These are phyloP conservation scores for Eupithecia tripunctaria DNA, from an alignment of 2,888 invertebrate genomes.

Conservation along the genomic window DNA sequence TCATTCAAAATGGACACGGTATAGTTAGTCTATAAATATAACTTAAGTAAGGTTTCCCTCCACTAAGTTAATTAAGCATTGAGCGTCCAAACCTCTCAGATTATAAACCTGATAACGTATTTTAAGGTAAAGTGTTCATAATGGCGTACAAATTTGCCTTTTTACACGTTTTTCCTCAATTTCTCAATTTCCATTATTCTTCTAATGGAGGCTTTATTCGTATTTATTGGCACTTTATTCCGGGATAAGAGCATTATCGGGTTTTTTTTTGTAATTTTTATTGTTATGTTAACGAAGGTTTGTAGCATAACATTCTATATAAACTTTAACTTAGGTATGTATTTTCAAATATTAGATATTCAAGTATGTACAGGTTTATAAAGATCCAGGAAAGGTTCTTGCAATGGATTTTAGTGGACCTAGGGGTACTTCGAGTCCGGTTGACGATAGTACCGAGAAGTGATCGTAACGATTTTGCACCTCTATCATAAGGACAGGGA, in stretches of 20 bases:
- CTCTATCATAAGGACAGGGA: too few species aligned
- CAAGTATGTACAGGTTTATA: too few species aligned
- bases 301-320: background rate
- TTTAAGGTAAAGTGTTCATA: constrained; percentile 40
- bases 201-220: constrained; percentile 45
- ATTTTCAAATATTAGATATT: background rate
- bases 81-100: constrained; percentile 2
- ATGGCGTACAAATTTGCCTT: constrained; percentile 27
- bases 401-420: too few species aligned
- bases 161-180: constrained; percentile 45
- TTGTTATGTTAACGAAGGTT: constrained; percentile 12
- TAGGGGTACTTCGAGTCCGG: too few species aligned
- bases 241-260: constrained; percentile 34
- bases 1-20: too few species aligned
- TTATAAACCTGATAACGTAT: constrained; percentile 42
- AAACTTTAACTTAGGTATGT: background rate
- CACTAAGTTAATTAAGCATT: background rate
- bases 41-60: background rate
- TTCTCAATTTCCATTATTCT: constrained; percentile 56
- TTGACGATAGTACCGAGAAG: too few species aligned
- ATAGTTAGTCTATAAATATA: too few species aligned
- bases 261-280: constrained; percentile 24
- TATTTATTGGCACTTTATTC: constrained; percentile 44
- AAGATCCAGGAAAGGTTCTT: too few species aligned
- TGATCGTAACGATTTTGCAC: too few species aligned